These are phyloP conservation scores for Coturnix japonica DNA, from an alignment of 2,113 vertebrate genomes.

Conservation along the genomic window DNA sequence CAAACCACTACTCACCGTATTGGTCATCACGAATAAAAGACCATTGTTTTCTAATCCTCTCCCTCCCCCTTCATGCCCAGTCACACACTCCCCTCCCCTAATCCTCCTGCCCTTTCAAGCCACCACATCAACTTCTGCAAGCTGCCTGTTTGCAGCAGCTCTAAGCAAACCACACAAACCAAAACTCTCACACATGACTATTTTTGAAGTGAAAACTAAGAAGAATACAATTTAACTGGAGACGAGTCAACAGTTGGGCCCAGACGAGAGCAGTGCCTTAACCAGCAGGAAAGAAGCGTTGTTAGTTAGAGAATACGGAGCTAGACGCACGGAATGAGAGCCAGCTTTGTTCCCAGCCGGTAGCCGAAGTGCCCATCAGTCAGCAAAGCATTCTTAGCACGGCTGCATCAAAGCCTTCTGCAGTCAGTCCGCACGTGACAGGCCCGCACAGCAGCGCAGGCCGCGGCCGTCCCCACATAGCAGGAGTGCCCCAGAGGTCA, in stretches of 20 bases:
- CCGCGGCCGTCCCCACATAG: slow-evolving; percentile 56
- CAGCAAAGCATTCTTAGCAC: slow-evolving; percentile 65
- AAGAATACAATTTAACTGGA: not conserved
- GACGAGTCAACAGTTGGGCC: not conserved
- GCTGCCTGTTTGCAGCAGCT: slow-evolving; percentile 13
- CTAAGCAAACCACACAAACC: not conserved
- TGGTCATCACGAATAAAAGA: not conserved
- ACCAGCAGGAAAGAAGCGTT: slow-evolving; percentile 34
- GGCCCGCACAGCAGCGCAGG: slow-evolving; percentile 62
- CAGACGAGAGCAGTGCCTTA: not conserved
- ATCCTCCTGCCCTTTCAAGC: slow-evolving; percentile 8
- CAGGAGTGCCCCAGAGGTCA: slow-evolving; percentile 50
- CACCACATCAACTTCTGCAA: not conserved
- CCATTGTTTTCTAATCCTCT: slow-evolving; percentile 45
- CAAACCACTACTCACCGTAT: not conserved
- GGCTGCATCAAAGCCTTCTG: slow-evolving; percentile 61
- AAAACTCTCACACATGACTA: not conserved
- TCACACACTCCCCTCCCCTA: not conserved
- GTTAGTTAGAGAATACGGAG: slow-evolving; percentile 18
- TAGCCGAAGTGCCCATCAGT: slow-evolving; percentile 34
- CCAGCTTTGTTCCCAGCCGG: slow-evolving; percentile 47
- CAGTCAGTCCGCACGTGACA: slow-evolving; percentile 64
- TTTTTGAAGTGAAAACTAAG: slow-evolving; percentile 45
- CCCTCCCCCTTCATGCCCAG: not conserved
- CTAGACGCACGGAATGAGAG: slow-evolving; percentile 24